Base-by-base conservation (phyloP, 2,888 invertebrate genomes). In the Tholera decimalis region DNA sequence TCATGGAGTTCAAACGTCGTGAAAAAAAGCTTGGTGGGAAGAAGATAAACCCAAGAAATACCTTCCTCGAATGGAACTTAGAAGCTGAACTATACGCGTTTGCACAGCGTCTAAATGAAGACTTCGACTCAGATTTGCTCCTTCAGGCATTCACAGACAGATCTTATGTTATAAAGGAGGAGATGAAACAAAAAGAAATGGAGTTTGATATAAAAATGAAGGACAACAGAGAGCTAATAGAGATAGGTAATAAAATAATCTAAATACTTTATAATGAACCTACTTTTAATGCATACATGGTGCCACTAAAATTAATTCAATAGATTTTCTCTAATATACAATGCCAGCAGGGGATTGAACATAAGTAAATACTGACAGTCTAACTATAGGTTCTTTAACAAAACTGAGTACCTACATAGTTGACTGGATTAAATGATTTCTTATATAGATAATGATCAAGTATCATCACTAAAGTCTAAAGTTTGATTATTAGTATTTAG, bases 31-130 rank as follows among this genome's bases (percentile, higher is more conserved):
- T 96, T 26, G 97, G 97, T 0, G 96, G 96, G 8, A 96, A 97
- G 83, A 93, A 86, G 82, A 83, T 67, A 56, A 79, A 90, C 77
- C 83, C 95, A 76, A 80, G 98, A 72, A 97, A 97, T 28, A 95
- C 96, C 9, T 98, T 96, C 85, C 80, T 97, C n/a, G 98, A 98
- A 85, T 98, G 99, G 99, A 99, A 98, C 88, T 97, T 98, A 81
- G 97, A 97, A 81, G 97, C 98, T 0, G 99, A 99, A 93, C 74
- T 99, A 3, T 99, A 96, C 93, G 98, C 99, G 0, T 99, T 99
- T 95, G 97, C 97, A 11, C 97, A 97, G 85, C 96, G 99, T 28
- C 93, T 99, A 18, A 97, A 97, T 26, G 99, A 99, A 94, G 96
- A 98, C 5, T 98, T 99, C 85, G 96, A 98, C 67, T 91, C 96